phyloP scores from a whole-genome alignment of 2,888 invertebrate species.

The Ernsta delagoae region DNA sequence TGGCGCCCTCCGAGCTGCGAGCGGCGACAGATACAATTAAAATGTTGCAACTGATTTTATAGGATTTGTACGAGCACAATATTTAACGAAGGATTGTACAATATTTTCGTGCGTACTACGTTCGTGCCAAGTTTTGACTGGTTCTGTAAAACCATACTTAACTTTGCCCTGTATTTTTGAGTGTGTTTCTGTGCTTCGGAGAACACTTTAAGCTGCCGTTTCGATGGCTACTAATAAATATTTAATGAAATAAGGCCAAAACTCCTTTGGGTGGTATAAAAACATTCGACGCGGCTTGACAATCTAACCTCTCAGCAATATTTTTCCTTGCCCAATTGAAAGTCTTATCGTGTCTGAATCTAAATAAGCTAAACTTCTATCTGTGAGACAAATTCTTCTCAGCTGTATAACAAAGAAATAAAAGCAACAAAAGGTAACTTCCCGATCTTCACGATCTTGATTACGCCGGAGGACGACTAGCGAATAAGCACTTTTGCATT shows the following conservation, averaged over 20 bases:
- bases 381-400: not conserved
- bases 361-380: not conserved
- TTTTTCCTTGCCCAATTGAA: no score
- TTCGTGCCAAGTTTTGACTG: no score
- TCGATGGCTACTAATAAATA: no score
- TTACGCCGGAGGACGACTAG: constrained; percentile 10
- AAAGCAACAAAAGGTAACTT: not conserved
- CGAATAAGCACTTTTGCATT: constrained; percentile 25
- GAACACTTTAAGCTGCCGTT: no score
- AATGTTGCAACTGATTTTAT: constrained; percentile 24
- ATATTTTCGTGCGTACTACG: not conserved
- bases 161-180: not conserved
- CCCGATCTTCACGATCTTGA: constrained; percentile 15
- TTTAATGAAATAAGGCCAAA: no score
- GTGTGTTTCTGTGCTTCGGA: no score
- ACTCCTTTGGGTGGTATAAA: no score
- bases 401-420: not conserved
- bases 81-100: constrained; percentile 2
- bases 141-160: not conserved
- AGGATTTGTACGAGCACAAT: constrained; percentile 9
- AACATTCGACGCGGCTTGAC: no score
- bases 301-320: no score
- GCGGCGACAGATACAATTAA: constrained; percentile 30
- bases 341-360: no score
- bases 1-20: constrained; percentile 20